A percentile compares a stretch with the other conserved stretches of the same genome.
Evolutionary conservation across 2,888 invertebrate genomes (phyloP).

Genomic region (Siphlonurus alternatus): DNA sequence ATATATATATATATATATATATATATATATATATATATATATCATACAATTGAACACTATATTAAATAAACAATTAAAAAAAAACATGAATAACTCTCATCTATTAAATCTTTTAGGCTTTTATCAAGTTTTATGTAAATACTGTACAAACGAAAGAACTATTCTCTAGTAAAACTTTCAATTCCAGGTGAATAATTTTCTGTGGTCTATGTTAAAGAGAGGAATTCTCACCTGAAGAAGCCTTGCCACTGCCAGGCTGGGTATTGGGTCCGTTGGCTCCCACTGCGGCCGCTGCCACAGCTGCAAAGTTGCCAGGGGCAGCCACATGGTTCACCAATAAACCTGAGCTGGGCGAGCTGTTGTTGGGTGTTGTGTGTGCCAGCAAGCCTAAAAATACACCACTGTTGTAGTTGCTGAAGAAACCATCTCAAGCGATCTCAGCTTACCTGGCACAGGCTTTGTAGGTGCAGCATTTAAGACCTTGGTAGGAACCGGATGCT

Average conservation of each 20-base stretch:
- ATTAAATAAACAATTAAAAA: too few relatives aligned
- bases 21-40: too few relatives aligned
- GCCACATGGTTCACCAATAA: slow-evolving; percentile 23
- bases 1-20: too few relatives aligned
- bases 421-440: not conserved
- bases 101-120: too few relatives aligned
- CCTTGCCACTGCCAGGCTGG: not conserved
- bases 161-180: too few relatives aligned
- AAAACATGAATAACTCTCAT: too few relatives aligned
- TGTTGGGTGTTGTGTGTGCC: slow-evolving; percentile 26
- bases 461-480: slow-evolving; percentile 14
- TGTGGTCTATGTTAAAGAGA: too few relatives aligned
- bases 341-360: slow-evolving; percentile 28
- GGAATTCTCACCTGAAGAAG: too few relatives aligned
- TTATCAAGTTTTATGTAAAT: too few relatives aligned
- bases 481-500: slow-evolving; percentile 11
- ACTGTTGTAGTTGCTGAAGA: not conserved
- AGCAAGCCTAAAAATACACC: slow-evolving; percentile 10
- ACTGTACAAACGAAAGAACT: too few relatives aligned
- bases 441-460: slow-evolving; percentile 19
- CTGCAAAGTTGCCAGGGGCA: slow-evolving; percentile 19
- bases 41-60: too few relatives aligned
- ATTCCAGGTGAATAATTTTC: too few relatives aligned
- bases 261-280: not conserved
- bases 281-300: slow-evolving; percentile 17